These are phyloP conservation scores for Pocota personata DNA, from an alignment of 2,888 invertebrate genomes.

Conservation along the genomic window DNA sequence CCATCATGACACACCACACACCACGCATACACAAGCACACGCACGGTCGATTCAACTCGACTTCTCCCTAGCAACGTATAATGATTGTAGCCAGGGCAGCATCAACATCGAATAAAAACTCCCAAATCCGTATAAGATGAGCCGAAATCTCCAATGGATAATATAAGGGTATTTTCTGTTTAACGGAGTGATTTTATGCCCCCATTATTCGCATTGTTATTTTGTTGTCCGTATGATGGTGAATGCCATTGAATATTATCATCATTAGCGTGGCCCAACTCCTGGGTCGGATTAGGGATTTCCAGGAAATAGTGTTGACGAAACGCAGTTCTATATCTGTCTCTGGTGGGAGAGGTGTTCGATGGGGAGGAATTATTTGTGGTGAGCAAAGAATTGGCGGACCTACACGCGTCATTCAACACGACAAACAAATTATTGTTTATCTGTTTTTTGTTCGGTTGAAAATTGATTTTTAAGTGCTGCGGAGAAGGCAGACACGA, in stretches of 20 bases:
- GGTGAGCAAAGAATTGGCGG: neutral
- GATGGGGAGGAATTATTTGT: slow-evolving; percentile 46
- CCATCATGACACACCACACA: neutral
- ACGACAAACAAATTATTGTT: slow-evolving; percentile 55
- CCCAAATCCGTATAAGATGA: slow-evolving; percentile 62
- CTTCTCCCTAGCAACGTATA: neutral
- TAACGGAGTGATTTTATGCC: slow-evolving; percentile 67
- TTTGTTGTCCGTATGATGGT: slow-evolving; percentile 64
- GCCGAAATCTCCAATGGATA: slow-evolving; percentile 59
- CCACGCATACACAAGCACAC: neutral
- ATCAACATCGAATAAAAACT: slow-evolving; percentile 52
- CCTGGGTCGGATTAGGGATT: slow-evolving; percentile 20
- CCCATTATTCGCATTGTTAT: slow-evolving; percentile 65
- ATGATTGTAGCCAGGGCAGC: slow-evolving; percentile 25
- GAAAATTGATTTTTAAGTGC: slow-evolving; percentile 28
- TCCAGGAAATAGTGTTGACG: slow-evolving; percentile 30
- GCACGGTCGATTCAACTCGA: neutral
- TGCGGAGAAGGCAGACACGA: neutral
- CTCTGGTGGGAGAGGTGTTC: slow-evolving; percentile 41
- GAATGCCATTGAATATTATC: slow-evolving; percentile 66
- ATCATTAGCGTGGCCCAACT: slow-evolving; percentile 62
- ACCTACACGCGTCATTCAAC: slow-evolving; percentile 56
- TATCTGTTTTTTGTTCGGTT: slow-evolving; percentile 5
- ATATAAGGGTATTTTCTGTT: slow-evolving; percentile 62
- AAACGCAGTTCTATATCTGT: neutral